Conservation (phyloP, 2,888 invertebrate species). For the Eupeodes latifasciatus region DNA sequence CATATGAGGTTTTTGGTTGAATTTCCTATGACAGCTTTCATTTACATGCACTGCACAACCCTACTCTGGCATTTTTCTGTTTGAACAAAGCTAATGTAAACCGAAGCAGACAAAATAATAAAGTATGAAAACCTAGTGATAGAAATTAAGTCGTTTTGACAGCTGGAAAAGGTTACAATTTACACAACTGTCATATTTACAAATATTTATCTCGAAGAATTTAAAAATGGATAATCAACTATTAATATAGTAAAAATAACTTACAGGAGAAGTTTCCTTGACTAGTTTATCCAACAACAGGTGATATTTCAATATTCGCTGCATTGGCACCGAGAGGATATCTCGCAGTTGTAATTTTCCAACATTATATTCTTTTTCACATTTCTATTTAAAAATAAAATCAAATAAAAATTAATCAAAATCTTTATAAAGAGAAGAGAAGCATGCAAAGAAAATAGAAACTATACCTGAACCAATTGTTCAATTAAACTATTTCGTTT, state of each 20-base stretch:
- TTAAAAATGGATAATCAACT: neutral
- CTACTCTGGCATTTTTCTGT: no score
- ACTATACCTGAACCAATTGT: slow-evolving; percentile 81
- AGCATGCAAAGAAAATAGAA: neutral
- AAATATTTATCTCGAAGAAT: neutral
- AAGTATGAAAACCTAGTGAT: no score
- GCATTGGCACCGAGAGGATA: slow-evolving; percentile 98
- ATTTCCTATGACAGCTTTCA: no score
- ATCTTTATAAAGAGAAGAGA: neutral
- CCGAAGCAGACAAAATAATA: no score
- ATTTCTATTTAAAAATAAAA: slow-evolving; percentile 87
- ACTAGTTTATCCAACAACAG: slow-evolving; percentile 95
- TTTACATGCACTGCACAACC: no score
- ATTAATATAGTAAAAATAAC: slow-evolving; percentile 74
- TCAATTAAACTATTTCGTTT: slow-evolving; percentile 83
- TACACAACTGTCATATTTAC: no score
- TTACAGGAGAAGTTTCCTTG: slow-evolving; percentile 92
- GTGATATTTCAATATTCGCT: slow-evolving; percentile 98
- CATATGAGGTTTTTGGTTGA: no score
- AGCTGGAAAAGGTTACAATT: no score
- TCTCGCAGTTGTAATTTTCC: slow-evolving; percentile 97
- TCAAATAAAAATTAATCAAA: slow-evolving; percentile 17
- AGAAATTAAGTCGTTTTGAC: no score
- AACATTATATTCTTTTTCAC: slow-evolving; percentile 96
- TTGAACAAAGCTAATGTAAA: no score